Evolutionary conservation across 2,797 vertebrate genomes (phyloP).

Genomic region (Acrossocheilus wenchowensis): DNA sequence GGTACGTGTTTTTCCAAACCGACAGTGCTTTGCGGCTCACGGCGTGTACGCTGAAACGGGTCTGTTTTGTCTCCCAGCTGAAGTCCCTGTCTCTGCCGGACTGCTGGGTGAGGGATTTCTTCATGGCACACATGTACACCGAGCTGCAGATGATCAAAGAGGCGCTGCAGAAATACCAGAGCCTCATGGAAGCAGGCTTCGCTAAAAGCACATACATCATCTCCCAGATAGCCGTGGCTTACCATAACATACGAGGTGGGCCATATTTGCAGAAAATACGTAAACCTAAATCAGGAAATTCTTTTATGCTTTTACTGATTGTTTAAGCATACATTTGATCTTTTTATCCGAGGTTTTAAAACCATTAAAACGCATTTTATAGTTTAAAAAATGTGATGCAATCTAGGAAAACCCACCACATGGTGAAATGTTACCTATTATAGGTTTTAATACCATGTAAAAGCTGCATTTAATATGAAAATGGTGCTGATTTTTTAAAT

Average conservation of each 20-base stretch:
- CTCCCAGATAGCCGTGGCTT: constrained; percentile 98
- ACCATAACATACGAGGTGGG: constrained; percentile 92
- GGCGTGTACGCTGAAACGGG: neutral
- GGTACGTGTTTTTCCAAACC: constrained; percentile 70
- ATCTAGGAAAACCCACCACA: too few species aligned
- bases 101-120: constrained; percentile 98
- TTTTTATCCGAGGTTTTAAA: neutral
- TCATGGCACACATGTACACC: constrained; percentile 98
- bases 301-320: neutral
- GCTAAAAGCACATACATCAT: constrained; percentile 99
- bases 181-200: constrained; percentile 95
- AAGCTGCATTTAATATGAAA: too few species aligned
- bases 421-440: too few species aligned
- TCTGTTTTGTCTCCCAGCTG: constrained; percentile 74
- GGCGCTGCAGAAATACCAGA: constrained; percentile 96
- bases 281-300: neutral
- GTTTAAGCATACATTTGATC: neutral
- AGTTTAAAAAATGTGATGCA: too few species aligned
- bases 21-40: neutral
- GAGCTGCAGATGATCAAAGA: constrained; percentile 99
- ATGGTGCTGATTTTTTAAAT: too few species aligned
- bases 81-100: constrained; percentile 96
- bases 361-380: neutral
- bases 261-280: neutral
- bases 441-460: too few species aligned